Evolutionary conservation across 64 coral and sea anemone genomes (phyloP), one percentile per base, ranked within the genome.

Genomic region (Acropora yongei): DNA sequence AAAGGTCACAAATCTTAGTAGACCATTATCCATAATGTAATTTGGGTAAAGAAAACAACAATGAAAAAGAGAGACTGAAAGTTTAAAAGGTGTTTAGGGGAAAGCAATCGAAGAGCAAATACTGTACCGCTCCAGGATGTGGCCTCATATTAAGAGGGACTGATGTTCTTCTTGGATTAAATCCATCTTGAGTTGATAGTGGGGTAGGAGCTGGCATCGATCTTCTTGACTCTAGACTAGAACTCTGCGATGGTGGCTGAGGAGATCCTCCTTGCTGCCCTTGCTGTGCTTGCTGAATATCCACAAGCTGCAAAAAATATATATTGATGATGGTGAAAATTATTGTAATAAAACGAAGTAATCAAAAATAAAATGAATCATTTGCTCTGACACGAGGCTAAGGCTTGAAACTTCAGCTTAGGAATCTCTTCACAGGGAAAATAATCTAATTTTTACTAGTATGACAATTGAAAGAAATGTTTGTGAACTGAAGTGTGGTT

Each of bases 91-190:
- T 8, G 60, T 63, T 63, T 11, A 63, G 16, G 60, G 2, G 6
- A 13, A 63, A 63, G 10, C 51, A 55, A 8, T 9, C 60, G 47
- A 68, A 20, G 14, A 45, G 9, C 48, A 68, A 46, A 41, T 20
- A 49, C 17, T 2, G 16, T 85, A 85, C 82, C 63, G 16, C 8
- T 71, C 45, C 75, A 16, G 61, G 82, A 12, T 71, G 45, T 30
- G 82, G 65, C 49, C 82, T 85, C 13, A 85, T 18, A 71, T 85
- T 85, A 46, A 65, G 17, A 19, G 82, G 82, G 8, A 85, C 63
- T 10, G 82, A 85, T 17, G 82, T 85, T 85, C 82, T 85, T 72
- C 82, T 85, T 44, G 51, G 3, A 13, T 49, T 71, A 4, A 44
- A 47, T 3, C 68, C 68, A 39, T 85, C 65, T 49, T 16, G 65